phyloP scores from a whole-genome alignment of 2,888 invertebrate genomes.

The Napeogenes sylphis region DNA sequence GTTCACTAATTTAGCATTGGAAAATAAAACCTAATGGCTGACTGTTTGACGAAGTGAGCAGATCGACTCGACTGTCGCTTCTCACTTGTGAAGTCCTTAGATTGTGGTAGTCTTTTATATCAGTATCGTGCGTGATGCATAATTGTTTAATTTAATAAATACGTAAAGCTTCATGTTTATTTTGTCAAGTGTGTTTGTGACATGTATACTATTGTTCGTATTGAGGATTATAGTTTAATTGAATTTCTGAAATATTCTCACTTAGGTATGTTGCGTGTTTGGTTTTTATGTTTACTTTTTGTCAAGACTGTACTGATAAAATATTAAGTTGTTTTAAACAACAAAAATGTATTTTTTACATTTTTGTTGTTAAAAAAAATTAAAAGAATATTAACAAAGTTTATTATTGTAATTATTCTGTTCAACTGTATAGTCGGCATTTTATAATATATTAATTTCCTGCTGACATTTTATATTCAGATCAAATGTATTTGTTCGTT shows the following conservation, averaged over 20 bases:
- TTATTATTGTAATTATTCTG: too few relatives aligned
- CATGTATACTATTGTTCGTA: constrained; percentile 60
- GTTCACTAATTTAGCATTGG: constrained; percentile 30
- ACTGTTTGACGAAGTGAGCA: constrained; percentile 72
- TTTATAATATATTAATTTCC: too few relatives aligned
- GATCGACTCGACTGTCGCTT: constrained; percentile 74
- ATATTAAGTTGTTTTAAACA: too few relatives aligned
- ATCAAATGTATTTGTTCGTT: too few relatives aligned
- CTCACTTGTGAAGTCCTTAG: constrained; percentile 62
- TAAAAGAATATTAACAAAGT: too few relatives aligned
- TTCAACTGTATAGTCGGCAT: too few relatives aligned
- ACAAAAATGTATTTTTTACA: too few relatives aligned
- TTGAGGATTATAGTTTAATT: constrained; percentile 40
- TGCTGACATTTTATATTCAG: too few relatives aligned
- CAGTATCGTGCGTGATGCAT: constrained; percentile 68
- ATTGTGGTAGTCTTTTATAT: constrained; percentile 58
- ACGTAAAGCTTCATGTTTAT: constrained; percentile 69
- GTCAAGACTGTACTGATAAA: too few relatives aligned
- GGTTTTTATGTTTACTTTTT: neutral
- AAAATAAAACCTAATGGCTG: constrained; percentile 30
- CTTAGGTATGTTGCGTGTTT: constrained; percentile 10
- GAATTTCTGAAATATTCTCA: constrained; percentile 30
- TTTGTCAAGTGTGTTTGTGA: constrained; percentile 57
- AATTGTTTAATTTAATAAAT: constrained; percentile 78
- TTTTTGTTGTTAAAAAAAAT: too few relatives aligned